phyloP scores from a whole-genome alignment of 2,888 invertebrate species.

The Mellilla xanthometata region DNA sequence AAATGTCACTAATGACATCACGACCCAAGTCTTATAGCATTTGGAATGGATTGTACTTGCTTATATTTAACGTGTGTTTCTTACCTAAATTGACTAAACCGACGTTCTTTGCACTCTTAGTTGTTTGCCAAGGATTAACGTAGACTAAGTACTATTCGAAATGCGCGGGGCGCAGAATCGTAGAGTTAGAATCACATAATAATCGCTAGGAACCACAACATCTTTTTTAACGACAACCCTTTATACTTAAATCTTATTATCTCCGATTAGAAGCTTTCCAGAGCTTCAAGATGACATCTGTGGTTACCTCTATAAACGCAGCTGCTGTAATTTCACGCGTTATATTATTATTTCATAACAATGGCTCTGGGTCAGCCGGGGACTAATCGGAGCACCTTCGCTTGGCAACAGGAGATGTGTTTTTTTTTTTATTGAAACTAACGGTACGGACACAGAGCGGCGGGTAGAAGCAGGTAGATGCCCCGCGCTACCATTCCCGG shows the following conservation, averaged over 20 bases:
- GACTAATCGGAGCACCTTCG: conserved; percentile 54
- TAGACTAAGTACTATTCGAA: too few relatives aligned
- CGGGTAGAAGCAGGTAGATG: conserved; percentile 56
- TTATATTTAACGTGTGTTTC: too few relatives aligned
- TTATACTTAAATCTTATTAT: conserved; percentile 27
- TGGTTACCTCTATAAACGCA: conserved; percentile 48
- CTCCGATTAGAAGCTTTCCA: conserved; percentile 35
- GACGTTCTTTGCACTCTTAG: too few relatives aligned
- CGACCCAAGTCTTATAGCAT: too few relatives aligned
- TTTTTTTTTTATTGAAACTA: conserved; percentile 48
- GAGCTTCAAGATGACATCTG: conserved; percentile 37
- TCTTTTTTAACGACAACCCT: conserved; percentile 11
- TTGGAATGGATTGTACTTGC: too few relatives aligned
- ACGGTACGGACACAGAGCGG: conserved; percentile 50
- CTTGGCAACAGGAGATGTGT: conserved; percentile 42
- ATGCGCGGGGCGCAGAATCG: too few relatives aligned
- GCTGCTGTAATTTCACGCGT: conserved; percentile 57
- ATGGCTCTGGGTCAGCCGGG: conserved; percentile 45
- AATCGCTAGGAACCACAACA: conserved; percentile 15
- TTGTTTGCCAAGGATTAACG: too few relatives aligned
- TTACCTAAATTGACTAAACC: too few relatives aligned
- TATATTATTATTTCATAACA: conserved; percentile 36
- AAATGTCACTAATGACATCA: too few relatives aligned
- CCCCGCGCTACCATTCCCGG: conserved; percentile 39
- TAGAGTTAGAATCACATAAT: conserved; percentile 21